Conservation (phyloP, 2,888 invertebrate genomes). For the Hecatera dysodea region DNA sequence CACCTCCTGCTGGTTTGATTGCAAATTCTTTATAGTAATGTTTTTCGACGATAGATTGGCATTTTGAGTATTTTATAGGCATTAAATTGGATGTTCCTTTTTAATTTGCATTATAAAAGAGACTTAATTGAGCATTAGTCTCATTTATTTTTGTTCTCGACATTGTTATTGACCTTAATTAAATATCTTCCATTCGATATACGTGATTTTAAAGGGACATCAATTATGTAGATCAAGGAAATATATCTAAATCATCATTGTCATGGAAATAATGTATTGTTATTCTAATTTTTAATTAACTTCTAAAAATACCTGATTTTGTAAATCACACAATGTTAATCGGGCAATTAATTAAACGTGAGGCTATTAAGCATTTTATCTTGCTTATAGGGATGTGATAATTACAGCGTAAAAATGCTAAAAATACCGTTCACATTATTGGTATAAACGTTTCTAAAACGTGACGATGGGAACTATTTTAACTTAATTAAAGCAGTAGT, state of each 20-base stretch:
- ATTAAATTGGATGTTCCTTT: slow-evolving; percentile 53
- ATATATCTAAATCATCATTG: slow-evolving; percentile 22
- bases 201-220: slow-evolving; percentile 16
- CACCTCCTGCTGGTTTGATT: slow-evolving; percentile 41
- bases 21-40: slow-evolving; percentile 40
- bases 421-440: slow-evolving; percentile 6
- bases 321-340: neutral
- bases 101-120: slow-evolving; percentile 39
- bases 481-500: neutral
- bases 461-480: slow-evolving; percentile 1
- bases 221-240: slow-evolving; percentile 49
- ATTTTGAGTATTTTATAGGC: slow-evolving; percentile 44
- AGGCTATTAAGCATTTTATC: slow-evolving; percentile 3
- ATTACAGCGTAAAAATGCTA: neutral
- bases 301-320: neutral
- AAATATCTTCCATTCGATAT: slow-evolving; percentile 33
- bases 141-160: slow-evolving; percentile 42
- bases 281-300: slow-evolving; percentile 27
- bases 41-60: slow-evolving; percentile 39
- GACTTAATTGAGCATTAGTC: slow-evolving; percentile 44
- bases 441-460: neutral
- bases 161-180: slow-evolving; percentile 47
- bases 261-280: slow-evolving; percentile 19
- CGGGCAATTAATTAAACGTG: neutral
- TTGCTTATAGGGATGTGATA: neutral